Evolutionary conservation across 1,140 invertebrate species (phyloP).

Genomic region (Bombus superbus): DNA sequence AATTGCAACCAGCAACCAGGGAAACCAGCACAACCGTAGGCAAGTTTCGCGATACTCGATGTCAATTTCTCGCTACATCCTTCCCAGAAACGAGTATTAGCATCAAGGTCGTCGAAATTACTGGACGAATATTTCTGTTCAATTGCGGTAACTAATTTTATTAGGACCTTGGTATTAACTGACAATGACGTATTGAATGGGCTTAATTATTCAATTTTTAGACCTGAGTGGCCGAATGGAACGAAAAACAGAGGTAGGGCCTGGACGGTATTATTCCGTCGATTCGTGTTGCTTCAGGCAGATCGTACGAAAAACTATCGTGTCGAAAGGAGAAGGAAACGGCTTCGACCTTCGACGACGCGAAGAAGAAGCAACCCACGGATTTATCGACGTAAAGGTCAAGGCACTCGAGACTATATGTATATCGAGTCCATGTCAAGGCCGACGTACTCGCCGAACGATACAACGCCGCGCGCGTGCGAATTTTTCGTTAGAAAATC

Average conservation of each 20-base stretch:
- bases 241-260: background rate
- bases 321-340: conserved; percentile 34
- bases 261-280: background rate
- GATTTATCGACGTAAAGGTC: conserved; percentile 59
- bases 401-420: conserved; percentile 56
- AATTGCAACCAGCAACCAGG: conserved; percentile 25
- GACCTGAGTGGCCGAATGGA: background rate
- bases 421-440: conserved; percentile 60
- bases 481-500: conserved; percentile 29
- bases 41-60: conserved; percentile 36
- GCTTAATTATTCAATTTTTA: conserved; percentile 28
- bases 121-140: conserved; percentile 10
- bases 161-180: background rate
- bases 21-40: conserved; percentile 40
- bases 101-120: conserved; percentile 44
- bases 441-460: conserved; percentile 6
- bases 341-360: conserved; percentile 40
- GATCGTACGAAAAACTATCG: conserved; percentile 36
- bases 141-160: background rate
- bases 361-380: conserved; percentile 59
- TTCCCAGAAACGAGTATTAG: background rate
- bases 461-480: background rate
- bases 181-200: conserved; percentile 22
- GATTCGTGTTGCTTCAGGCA: conserved; percentile 2
- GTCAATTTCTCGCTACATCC: conserved; percentile 43